Percentiles rank a stretch among this genome's conserved stretches.
These are phyloP conservation scores for Paracyprichromis sp. DNA, from an alignment of 2,113 vertebrate species.

Conservation along the genomic window DNA sequence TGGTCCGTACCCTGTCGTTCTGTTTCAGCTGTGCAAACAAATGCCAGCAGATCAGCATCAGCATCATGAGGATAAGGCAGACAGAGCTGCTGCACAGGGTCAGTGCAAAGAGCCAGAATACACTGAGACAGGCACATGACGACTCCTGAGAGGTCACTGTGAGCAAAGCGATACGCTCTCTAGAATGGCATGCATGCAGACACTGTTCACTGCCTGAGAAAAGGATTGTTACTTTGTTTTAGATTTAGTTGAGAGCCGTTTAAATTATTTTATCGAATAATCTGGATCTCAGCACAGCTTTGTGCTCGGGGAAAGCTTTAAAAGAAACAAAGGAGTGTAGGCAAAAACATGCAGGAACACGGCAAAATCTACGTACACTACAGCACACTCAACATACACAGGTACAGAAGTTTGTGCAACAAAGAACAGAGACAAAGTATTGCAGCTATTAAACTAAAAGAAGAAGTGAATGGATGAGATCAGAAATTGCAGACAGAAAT, in stretches of 20 bases:
- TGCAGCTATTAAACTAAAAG: not conserved
- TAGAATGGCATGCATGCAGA: constrained; percentile 25
- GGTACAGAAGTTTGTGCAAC: not conserved
- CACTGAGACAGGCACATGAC: not conserved
- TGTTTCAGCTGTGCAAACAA: constrained; percentile 79
- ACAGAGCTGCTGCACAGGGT: not conserved
- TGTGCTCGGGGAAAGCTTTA: not conserved
- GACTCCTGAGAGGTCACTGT: not conserved
- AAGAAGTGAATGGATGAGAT: not conserved
- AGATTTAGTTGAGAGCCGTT: not conserved
- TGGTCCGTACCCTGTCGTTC: constrained; percentile 84
- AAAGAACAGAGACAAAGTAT: not conserved
- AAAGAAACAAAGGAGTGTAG: not conserved
- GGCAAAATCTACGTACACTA: constrained; percentile 17
- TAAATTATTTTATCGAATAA: not conserved
- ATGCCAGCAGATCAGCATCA: not conserved
- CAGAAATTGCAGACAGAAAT: not conserved
- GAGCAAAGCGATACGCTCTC: not conserved
- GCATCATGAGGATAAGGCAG: not conserved
- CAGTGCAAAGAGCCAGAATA: not conserved
- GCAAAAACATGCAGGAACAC: constrained; percentile 49
- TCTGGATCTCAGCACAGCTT: not conserved
- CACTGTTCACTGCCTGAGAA: not conserved
- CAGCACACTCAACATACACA: not conserved
- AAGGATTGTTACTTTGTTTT: not conserved